phyloP scores from a whole-genome alignment of 2,113 vertebrate genomes.

The Corythornis madagascariensis region DNA sequence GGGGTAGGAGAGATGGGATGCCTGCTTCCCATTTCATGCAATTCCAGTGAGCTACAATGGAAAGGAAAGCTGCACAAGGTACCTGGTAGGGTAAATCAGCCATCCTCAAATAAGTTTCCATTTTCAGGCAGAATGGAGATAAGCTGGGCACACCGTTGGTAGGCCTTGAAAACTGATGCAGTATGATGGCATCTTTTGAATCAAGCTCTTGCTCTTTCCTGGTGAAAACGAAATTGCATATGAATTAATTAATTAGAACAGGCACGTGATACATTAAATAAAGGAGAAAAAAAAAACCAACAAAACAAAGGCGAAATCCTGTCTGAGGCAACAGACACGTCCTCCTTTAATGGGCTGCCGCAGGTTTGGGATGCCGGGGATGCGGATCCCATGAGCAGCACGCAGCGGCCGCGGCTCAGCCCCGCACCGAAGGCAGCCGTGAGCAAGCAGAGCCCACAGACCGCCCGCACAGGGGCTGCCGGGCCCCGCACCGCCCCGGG shows the following conservation, averaged over 20 bases:
- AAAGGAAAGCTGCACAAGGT: constrained; percentile 16
- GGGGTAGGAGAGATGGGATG: neutral
- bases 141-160: constrained; percentile 92
- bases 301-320: neutral
- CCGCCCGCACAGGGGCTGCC: neutral
- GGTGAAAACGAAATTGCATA: constrained; percentile 34
- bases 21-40: neutral
- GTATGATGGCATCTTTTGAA: constrained; percentile 97
- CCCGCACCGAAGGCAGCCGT: neutral
- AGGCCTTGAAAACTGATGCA: constrained; percentile 97
- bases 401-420: neutral
- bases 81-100: constrained; percentile 98
- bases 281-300: neutral
- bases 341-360: neutral
- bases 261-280: neutral
- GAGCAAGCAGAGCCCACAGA: neutral
- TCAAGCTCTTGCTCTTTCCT: constrained; percentile 97
- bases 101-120: constrained; percentile 98
- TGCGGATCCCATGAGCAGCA: neutral
- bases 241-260: neutral
- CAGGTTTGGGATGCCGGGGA: neutral
- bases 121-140: constrained; percentile 96
- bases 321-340: neutral
- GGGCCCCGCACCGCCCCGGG: neutral
- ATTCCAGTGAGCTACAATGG: neutral